Base-by-base conservation (phyloP, 2,888 invertebrate species). In the Papilio demoleus region DNA sequence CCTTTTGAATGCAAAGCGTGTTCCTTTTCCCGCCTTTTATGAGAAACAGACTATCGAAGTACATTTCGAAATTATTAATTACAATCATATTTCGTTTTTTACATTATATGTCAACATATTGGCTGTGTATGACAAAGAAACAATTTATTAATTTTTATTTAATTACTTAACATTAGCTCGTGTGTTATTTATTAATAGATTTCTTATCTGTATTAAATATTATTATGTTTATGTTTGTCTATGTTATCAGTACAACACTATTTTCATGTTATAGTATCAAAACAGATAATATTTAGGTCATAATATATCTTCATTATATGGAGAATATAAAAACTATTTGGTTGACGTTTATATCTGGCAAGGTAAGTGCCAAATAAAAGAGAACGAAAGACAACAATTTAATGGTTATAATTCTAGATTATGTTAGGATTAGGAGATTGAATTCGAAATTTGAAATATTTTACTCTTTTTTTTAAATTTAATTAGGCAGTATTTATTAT, bases 1-100 rank as follows among this genome's bases (percentile, higher is more conserved):
- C 14, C 47, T 24, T 67, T 67, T 67, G 66, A 40, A 50, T 60
- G 60, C 60, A 67, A 61, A 67, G 50, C 38, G 38, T 59, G 59
- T 59, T n/a, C n/a, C 50, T 11, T 61, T 9, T 60, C 60, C 3
- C 31, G 5, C 27, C 36, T 36, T 34, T 50, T 53, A 24, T 34
- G 12, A 27, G 34, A 50, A 34, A 34, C 9, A 61, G 22, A 11
- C 63, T 38, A 53, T 64, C 38, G 50, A 53, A 36, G 36, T 24
- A 47, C 12, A 9, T 38, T 50, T 38, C 40, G 40, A 36, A 56
- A 5, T 34, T 58, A 12, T 12, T 36, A 14, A 12, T 50, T 50
- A 50, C 24, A 14, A 24, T 12, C 3, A 11, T 38, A 3, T 38
- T 38, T 8, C 34, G 5, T 34, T 34, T 34, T 34, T 3, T 34